Conservation (phyloP, 2,113 vertebrate genomes). For the Callipepla squamata region DNA sequence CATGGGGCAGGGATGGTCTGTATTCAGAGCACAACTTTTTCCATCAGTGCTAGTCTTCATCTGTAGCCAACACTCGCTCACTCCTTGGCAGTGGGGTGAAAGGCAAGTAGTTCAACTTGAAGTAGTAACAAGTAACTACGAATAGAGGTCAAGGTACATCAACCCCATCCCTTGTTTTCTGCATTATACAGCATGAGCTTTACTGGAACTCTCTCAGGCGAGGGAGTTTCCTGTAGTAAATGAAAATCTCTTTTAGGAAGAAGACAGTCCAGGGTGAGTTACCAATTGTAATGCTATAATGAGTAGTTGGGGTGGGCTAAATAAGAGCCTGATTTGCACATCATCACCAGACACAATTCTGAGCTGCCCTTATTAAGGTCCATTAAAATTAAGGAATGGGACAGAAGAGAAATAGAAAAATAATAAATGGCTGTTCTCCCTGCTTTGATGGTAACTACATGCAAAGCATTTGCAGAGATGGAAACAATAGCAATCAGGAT, state of each 20-base stretch:
- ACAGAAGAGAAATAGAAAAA: background rate
- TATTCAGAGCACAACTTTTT: background rate
- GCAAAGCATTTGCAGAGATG: background rate
- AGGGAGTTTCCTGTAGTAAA: background rate
- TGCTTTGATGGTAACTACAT: background rate
- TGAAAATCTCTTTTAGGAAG: background rate
- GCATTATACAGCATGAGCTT: background rate
- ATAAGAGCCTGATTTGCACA: background rate
- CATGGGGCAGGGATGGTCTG: fast-evolving
- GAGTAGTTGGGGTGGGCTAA: background rate
- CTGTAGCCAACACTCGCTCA: background rate
- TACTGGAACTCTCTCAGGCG: background rate
- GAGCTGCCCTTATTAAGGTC: background rate
- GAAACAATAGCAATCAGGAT: background rate
- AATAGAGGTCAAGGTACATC: background rate
- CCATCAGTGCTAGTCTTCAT: background rate
- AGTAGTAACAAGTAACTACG: background rate
- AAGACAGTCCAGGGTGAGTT: background rate
- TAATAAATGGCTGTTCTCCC: background rate
- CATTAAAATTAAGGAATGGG: background rate
- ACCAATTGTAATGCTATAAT: background rate
- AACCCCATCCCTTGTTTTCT: background rate
- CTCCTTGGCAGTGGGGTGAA: background rate
- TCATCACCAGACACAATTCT: background rate
- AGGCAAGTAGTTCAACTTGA: background rate